Conservation (phyloP, 2,113 vertebrate species). For the Gasterosteus aculeatus region DNA sequence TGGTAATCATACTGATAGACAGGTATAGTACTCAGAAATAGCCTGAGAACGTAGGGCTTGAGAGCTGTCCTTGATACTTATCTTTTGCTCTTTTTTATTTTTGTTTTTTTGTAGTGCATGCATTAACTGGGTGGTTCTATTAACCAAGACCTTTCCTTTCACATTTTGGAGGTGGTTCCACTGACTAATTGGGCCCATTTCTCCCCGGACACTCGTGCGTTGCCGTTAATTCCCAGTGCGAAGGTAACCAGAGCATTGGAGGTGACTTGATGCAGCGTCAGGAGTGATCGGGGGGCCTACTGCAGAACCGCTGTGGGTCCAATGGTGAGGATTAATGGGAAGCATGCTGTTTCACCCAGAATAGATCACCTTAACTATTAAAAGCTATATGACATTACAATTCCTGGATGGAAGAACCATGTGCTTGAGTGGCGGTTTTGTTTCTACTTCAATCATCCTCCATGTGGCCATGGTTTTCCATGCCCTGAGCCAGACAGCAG, state of each 20-base stretch:
- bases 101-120: constrained; percentile 15
- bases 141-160: constrained; percentile 34
- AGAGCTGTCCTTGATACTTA: constrained; percentile 22
- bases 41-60: constrained; percentile 4
- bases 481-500: constrained; percentile 40
- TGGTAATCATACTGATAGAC: constrained; percentile 35
- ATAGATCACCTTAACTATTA: constrained; percentile 3
- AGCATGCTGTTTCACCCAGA: constrained; percentile 39
- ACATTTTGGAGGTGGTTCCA: constrained; percentile 29
- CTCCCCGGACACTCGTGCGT: constrained; percentile 17
- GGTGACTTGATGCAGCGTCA: constrained; percentile 24
- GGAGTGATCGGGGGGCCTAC: constrained; percentile 7
- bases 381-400: constrained; percentile 27
- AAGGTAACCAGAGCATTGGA: constrained; percentile 35
- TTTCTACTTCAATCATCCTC: constrained; percentile 37
- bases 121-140: constrained; percentile 14
- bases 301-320: constrained; percentile 11
- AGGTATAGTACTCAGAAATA: constrained; percentile 31
- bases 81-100: neutral
- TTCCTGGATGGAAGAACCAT: constrained; percentile 23
- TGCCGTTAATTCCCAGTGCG: constrained; percentile 28
- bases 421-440: constrained; percentile 22
- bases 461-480: constrained; percentile 39
- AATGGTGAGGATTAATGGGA: constrained; percentile 51
- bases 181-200: constrained; percentile 45